Evolutionary conservation across 2,113 vertebrate species (phyloP), one percentile per base, ranked within the genome.

Genomic region (Saccopteryx leptura): DNA sequence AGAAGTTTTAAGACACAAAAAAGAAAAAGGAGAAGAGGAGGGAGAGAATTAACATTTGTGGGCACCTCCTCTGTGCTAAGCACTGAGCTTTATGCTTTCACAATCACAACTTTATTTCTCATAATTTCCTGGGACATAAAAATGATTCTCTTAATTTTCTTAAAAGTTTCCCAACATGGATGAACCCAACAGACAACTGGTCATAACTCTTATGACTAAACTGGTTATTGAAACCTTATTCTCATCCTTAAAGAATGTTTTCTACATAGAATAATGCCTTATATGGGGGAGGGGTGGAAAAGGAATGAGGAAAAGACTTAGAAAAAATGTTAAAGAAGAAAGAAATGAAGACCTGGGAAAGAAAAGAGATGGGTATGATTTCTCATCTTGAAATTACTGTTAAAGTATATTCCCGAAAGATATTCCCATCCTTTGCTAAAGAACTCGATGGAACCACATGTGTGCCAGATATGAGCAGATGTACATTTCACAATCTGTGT

Each of bases 61-160:
- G 88, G 58, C 81, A 46, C 28, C 8, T 46, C 18, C n/a, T 11
- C n/a, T 9, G 10, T 9, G 4, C 14, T 12, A 46, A 89, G 11
- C 33, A 54, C 24, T 63, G 26, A 78, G 21, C 5, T 39, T 28
- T 11, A 9, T 65, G 48, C 17, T 80, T 84, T 88, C 79, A 46
- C 21, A 54, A 8, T 4, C 19, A 76, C 4, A 46, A 33, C 2
- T 84, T 78, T n/a, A 68, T 82, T 91, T 58, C 33, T 92, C 58
- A 14, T 61, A 84, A 81, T 7, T 84, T 82, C 39, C 39, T 28
- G 31, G 69, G 24, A 85, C 56, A 19, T 21, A 65, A 52, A 95
- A 91, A 65, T 65, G 52, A 88, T 58, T 79, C 46, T 80, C 4
- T 54, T 89, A 93, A 46, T 93, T 74, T 63, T 79, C 39, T 11